These are phyloP conservation scores for Talpa occidentalis DNA, from an alignment of 2,113 vertebrate genomes.

Conservation along the genomic window DNA sequence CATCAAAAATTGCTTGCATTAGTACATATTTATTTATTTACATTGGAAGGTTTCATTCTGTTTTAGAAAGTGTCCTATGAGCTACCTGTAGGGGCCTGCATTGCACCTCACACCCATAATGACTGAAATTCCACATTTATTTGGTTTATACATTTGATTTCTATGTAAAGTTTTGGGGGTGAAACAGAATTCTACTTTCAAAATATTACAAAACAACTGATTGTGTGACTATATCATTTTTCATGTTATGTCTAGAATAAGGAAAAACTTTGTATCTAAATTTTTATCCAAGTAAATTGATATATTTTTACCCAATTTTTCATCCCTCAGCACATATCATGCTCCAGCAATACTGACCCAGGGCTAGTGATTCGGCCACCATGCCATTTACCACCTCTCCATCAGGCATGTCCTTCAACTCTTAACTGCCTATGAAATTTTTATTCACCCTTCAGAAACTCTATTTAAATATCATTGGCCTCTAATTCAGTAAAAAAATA, in stretches of 20 bases:
- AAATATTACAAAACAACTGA: conserved; percentile 25
- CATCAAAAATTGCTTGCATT: neutral
- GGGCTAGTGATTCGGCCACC: neutral
- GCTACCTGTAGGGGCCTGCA: neutral
- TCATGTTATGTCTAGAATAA: neutral
- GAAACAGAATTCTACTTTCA: neutral
- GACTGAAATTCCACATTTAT: neutral
- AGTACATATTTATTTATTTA: conserved; percentile 20
- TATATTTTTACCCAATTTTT: neutral
- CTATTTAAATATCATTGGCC: neutral
- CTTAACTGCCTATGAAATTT: neutral
- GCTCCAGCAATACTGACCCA: neutral
- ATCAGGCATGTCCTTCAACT: neutral
- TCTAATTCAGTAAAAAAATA: neutral
- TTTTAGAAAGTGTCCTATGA: neutral
- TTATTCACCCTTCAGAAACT: neutral
- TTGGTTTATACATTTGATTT: conserved; percentile 17
- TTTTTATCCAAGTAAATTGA: neutral
- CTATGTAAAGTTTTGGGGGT: neutral
- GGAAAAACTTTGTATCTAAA: neutral
- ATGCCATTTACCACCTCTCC: neutral
- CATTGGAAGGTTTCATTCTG: neutral
- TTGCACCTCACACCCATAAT: neutral
- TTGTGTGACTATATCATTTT: neutral
- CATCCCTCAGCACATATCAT: neutral